Evolutionary conservation across 2,888 invertebrate species (phyloP).

Genomic region (Tetramorium bicarinatum): DNA sequence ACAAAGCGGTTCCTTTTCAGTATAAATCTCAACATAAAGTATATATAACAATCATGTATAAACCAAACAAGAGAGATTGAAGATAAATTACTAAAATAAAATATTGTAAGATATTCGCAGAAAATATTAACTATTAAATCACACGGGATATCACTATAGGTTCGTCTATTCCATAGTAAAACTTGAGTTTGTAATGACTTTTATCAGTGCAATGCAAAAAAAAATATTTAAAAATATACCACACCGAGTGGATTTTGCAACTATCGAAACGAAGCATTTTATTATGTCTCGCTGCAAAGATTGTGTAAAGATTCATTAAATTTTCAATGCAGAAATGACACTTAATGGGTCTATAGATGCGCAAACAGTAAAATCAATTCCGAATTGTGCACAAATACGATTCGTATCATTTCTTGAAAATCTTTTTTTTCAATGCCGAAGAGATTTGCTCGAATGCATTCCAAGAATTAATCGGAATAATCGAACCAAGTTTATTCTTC

Average conservation of each 20-base stretch:
- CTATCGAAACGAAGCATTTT: not conserved
- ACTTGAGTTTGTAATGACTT: not conserved
- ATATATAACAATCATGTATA: not conserved
- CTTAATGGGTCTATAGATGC: constrained; percentile 2
- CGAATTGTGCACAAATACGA: not conserved
- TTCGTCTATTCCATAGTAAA: not conserved
- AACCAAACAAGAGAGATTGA: not conserved
- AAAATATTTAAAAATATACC: not conserved
- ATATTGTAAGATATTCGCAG: not conserved
- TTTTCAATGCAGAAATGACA: not conserved
- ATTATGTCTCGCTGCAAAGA: not conserved
- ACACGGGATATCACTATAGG: not conserved
- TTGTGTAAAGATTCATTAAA: constrained; percentile 24
- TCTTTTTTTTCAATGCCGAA: not conserved
- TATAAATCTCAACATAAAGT: not conserved
- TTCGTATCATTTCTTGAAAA: not conserved
- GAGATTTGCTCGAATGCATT: not conserved
- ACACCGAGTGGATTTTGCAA: not conserved
- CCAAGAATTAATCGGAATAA: constrained; percentile 15
- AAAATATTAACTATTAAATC: not conserved
- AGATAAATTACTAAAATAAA: not conserved
- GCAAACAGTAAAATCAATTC: constrained; percentile 28
- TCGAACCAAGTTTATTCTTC: constrained; percentile 1
- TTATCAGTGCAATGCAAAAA: not conserved
- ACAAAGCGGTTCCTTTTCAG: constrained; percentile 15